Percentiles rank a stretch among this genome's conserved stretches.
phyloP scores from a whole-genome alignment of 2,888 invertebrate genomes.

The Pegoplata infirma region DNA sequence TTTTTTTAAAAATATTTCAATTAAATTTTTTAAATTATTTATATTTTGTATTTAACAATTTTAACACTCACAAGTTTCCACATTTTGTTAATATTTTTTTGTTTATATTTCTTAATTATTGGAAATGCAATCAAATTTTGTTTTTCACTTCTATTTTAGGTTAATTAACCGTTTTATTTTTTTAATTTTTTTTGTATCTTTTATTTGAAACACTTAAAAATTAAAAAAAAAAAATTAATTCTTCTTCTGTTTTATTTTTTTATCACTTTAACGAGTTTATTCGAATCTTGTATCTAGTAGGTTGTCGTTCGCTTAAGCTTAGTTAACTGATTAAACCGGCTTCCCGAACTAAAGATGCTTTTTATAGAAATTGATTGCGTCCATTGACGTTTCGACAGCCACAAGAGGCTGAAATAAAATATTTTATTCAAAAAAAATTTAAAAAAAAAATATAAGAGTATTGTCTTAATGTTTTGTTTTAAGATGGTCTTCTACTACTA shows the following conservation, averaged over 20 bases:
- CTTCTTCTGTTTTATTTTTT: slow-evolving; percentile 25
- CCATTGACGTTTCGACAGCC: slow-evolving; percentile 55
- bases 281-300: slow-evolving; percentile 20
- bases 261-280: slow-evolving; percentile 17
- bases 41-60: slow-evolving; percentile 12
- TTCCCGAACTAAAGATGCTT: slow-evolving; percentile 74
- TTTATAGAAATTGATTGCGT: slow-evolving; percentile 70
- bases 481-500: not conserved
- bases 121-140: not conserved
- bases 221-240: too few relatives aligned
- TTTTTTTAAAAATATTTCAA: slow-evolving; percentile 1
- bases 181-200: not conserved
- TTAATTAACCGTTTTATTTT: not conserved
- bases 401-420: slow-evolving; percentile 21
- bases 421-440: not conserved
- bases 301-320: slow-evolving; percentile 72
- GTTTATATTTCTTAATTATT: not conserved
- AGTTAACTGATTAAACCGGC: slow-evolving; percentile 75
- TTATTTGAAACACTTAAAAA: slow-evolving; percentile 8
- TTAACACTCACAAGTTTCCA: slow-evolving; percentile 59
- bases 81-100: slow-evolving; percentile 38
- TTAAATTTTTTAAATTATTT: not conserved
- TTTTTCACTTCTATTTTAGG: not conserved
- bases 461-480: not conserved
- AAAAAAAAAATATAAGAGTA: too few relatives aligned